Percentiles rank a stretch among this genome's conserved stretches.
phyloP scores from a whole-genome alignment of 2,113 vertebrate genomes.

The Uria lomvia region DNA sequence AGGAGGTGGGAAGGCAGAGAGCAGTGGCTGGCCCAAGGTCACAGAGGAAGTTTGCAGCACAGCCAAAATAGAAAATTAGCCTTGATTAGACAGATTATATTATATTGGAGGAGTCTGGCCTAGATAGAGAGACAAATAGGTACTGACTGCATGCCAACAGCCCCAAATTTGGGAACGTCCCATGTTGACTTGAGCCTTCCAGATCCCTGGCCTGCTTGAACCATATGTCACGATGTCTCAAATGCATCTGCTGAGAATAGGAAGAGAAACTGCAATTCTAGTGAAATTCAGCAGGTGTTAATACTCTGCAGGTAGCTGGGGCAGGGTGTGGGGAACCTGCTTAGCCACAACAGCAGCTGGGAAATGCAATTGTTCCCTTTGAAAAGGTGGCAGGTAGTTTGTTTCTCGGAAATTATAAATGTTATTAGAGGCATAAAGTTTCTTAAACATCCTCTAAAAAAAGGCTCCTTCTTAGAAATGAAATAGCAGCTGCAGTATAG shows the following conservation, averaged over 20 bases:
- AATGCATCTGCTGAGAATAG: background rate
- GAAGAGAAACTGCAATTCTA: background rate
- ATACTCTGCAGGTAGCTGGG: background rate
- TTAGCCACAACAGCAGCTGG: background rate
- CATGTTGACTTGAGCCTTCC: background rate
- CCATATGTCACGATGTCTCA: background rate
- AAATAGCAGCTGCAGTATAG: background rate
- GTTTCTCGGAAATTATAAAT: background rate
- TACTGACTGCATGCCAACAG: slow-evolving; percentile 8
- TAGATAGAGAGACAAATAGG: slow-evolving; percentile 17
- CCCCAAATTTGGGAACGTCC: background rate
- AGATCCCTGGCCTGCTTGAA: background rate
- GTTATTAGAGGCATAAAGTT: background rate
- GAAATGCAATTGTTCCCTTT: background rate
- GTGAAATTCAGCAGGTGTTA: background rate
- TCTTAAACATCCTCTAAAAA: background rate
- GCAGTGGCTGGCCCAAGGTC: slow-evolving; percentile 23
- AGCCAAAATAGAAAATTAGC: slow-evolving; percentile 25
- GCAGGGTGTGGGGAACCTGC: background rate
- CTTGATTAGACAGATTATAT: slow-evolving; percentile 29
- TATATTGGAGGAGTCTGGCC: slow-evolving; percentile 9
- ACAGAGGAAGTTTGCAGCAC: slow-evolving; percentile 16
- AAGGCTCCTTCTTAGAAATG: background rate
- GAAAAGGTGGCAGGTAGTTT: background rate
- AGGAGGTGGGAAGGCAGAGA: background rate